Evolutionary conservation across 2,888 invertebrate species (phyloP).

Genomic region (Lepidochitona cinerea): DNA sequence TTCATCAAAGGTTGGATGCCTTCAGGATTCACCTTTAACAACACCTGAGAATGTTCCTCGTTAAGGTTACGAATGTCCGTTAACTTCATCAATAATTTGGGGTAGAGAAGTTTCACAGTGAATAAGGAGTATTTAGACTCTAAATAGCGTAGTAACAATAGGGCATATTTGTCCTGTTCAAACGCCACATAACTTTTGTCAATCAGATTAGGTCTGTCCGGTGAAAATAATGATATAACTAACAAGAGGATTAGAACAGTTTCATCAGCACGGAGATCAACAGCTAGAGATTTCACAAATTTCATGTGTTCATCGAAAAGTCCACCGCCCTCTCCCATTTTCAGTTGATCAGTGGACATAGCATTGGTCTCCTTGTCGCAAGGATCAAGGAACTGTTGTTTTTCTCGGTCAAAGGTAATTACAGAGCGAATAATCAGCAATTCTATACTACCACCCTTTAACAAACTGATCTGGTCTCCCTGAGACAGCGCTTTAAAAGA

Average conservation of each 20-base stretch:
- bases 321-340: slow-evolving; percentile 77
- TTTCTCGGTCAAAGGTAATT: slow-evolving; percentile 91
- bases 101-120: slow-evolving; percentile 63
- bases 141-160: slow-evolving; percentile 65
- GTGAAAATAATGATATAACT: slow-evolving; percentile 92
- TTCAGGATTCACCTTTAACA: slow-evolving; percentile 92
- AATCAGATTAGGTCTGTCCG: slow-evolving; percentile 81
- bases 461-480: slow-evolving; percentile 89
- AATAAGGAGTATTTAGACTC: slow-evolving; percentile 62
- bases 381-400: slow-evolving; percentile 86
- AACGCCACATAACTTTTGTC: slow-evolving; percentile 64
- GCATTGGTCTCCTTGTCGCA: slow-evolving; percentile 74
- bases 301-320: slow-evolving; percentile 71
- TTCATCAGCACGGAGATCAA: slow-evolving; percentile 88
- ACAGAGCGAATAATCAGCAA: slow-evolving; percentile 96
- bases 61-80: slow-evolving; percentile 91
- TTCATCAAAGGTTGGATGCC: slow-evolving; percentile 93
- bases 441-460: slow-evolving; percentile 97
- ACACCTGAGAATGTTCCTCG: slow-evolving; percentile 92
- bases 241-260: slow-evolving; percentile 92
- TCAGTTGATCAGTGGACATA: slow-evolving; percentile 90
- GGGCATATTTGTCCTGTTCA: slow-evolving; percentile 69
- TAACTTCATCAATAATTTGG: slow-evolving; percentile 86
- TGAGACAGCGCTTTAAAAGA: slow-evolving; percentile 96
- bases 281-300: slow-evolving; percentile 76